Percentiles rank a stretch among this genome's conserved stretches.
These are phyloP conservation scores for Syndactyla subalaris DNA, from an alignment of 2,797 vertebrate genomes.

Conservation along the genomic window DNA sequence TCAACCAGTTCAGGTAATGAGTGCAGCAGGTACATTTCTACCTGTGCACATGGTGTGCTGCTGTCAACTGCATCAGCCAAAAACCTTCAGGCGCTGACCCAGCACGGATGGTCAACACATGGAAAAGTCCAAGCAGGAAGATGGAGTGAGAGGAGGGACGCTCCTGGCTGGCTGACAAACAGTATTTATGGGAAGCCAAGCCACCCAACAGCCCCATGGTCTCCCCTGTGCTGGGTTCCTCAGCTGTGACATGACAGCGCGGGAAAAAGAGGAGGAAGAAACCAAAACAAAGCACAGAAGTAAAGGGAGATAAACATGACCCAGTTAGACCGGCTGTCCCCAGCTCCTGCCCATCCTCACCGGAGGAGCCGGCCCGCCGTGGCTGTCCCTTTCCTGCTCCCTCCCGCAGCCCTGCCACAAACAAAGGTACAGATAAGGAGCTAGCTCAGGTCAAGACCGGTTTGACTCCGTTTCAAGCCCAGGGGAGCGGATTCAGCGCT, in stretches of 20 bases:
- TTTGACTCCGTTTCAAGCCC: constrained; percentile 33
- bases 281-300: constrained; percentile 29
- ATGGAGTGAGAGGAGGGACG: fast-evolving
- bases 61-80: not conserved
- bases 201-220: not conserved
- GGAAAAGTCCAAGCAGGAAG: not conserved
- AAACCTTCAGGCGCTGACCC: not conserved
- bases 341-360: not conserved
- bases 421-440: constrained; percentile 48
- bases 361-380: fast-evolving
- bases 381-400: not conserved
- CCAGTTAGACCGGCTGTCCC: constrained; percentile 25
- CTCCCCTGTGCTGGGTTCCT: not conserved
- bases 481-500: not conserved
- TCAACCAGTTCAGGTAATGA: not conserved
- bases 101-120: fast-evolving
- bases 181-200: not conserved
- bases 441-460: constrained; percentile 38
- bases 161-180: not conserved
- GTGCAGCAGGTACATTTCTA: not conserved
- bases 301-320: constrained; percentile 58
- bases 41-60: not conserved
- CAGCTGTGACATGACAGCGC: not conserved
- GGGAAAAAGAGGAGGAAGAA: constrained; percentile 26
- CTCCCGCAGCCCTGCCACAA: not conserved